Evolutionary conservation across 1,140 invertebrate genomes (phyloP).

Genomic region (Mamestra configurata): DNA sequence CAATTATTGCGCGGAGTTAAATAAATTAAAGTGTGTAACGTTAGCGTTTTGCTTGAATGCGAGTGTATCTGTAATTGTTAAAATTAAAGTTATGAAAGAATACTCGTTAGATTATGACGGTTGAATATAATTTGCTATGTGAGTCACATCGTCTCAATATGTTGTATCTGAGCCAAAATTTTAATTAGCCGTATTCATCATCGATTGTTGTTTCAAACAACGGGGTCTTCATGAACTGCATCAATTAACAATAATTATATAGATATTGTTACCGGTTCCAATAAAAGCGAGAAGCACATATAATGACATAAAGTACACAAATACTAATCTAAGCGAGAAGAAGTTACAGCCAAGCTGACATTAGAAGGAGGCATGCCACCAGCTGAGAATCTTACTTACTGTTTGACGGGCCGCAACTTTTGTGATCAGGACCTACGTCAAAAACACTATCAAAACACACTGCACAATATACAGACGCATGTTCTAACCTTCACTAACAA

Average conservation of each 20-base stretch:
- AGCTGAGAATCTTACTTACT: conserved; percentile 85
- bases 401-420: conserved; percentile 86
- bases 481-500: conserved; percentile 67
- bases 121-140: conserved; percentile 60
- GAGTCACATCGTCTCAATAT: conserved; percentile 70
- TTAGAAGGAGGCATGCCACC: conserved; percentile 80
- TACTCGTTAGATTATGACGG: conserved; percentile 59
- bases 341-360: conserved; percentile 81
- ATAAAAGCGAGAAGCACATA: conserved; percentile 74
- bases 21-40: background rate
- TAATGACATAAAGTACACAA: conserved; percentile 72
- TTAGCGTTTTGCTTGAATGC: background rate
- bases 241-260: conserved; percentile 10
- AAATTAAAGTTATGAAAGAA: conserved; percentile 55
- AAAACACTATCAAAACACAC: conserved; percentile 87
- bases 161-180: conserved; percentile 72
- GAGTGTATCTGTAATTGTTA: conserved; percentile 26
- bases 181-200: conserved; percentile 71
- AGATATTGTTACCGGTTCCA: background rate
- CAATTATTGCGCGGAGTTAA: background rate
- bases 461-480: conserved; percentile 77
- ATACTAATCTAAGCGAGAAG: conserved; percentile 78
- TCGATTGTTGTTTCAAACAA: conserved; percentile 54
- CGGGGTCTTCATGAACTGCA: conserved; percentile 2
- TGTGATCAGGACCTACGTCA: conserved; percentile 87